Percentiles rank a stretch among this genome's conserved stretches.
Evolutionary conservation across 1,140 invertebrate species (phyloP).

Genomic region (Caenorhabditis elegans): DNA sequence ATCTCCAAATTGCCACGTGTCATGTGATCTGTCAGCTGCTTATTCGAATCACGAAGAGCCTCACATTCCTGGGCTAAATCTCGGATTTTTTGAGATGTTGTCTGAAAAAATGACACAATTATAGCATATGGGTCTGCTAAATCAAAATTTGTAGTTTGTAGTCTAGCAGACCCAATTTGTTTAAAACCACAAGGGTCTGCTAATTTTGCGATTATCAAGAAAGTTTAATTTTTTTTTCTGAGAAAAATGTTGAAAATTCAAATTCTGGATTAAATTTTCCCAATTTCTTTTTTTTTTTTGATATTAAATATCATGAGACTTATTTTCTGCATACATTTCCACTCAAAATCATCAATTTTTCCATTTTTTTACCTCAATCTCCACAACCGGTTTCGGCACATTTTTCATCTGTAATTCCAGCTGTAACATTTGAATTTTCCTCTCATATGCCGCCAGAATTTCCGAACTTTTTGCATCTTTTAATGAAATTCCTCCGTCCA

Average conservation of each 20-base stretch:
- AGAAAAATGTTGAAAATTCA: too few relatives aligned
- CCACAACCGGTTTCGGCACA: background rate
- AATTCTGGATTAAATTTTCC: too few relatives aligned
- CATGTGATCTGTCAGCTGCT: background rate
- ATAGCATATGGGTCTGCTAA: too few relatives aligned
- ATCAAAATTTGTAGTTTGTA: too few relatives aligned
- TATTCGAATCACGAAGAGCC: background rate
- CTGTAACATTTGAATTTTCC: slow-evolving; percentile 43
- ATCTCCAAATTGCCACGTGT: background rate
- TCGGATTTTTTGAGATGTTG: background rate
- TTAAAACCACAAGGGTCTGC: too few relatives aligned
- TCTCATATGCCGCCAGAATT: slow-evolving; percentile 40
- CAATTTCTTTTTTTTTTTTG: too few relatives aligned
- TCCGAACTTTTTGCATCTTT: slow-evolving; percentile 42
- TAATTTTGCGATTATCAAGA: too few relatives aligned
- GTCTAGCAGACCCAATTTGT: too few relatives aligned
- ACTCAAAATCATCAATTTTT: too few relatives aligned
- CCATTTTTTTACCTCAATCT: background rate
- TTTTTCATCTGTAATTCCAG: slow-evolving; percentile 7
- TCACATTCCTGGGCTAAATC: background rate
- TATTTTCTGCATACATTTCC: too few relatives aligned
- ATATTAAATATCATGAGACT: too few relatives aligned
- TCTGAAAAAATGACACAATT: background rate
- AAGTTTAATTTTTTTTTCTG: too few relatives aligned
- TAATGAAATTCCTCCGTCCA: slow-evolving; percentile 13